Base-by-base conservation (phyloP, 37 sponge, comb jelly and placozoan species). In the Sycon ciliatum region DNA sequence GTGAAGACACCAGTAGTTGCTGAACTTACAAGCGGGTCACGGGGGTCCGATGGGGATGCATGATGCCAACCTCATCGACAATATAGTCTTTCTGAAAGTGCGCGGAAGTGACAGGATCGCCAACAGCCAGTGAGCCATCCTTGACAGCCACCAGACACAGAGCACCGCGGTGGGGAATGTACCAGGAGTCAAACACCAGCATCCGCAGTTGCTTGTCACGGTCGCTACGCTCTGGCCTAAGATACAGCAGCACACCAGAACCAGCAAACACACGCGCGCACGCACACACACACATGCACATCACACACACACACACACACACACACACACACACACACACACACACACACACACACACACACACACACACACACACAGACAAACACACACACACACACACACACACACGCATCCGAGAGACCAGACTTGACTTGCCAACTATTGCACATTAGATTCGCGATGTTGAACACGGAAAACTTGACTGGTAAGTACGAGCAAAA, bases 141-240 rank as follows among this genome's bases (percentile, higher is more conserved):
- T 24, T 35, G 20, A 92, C 74, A 20, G 82, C 82, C 39, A 92
- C 53, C 32, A 85, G 73, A 77, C 89, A 88, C n/a, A 92, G 34
- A n/a, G 89, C 94, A 0, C 94, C 94, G 36, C 83, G 55, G 68
- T 85, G 85, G 1, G 60, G 76, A 18, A 89, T 84, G 62, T 71
- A 92, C 94, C 94, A 92, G 67, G 81, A 80, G 75, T 92, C 94
- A 72, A 92, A 79, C 63, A 92, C 76, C 26, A 89, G 73, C 52
- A 77, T 60, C 32, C 71, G 37, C 36, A 84, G 69, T 6, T 85
- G 86, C 11, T 3, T 35, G 20, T 68, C 67, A 6, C 53, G 57
- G 36, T 52, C 26, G 13, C 61, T 95, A 91, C 22, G 97, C 97
- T 38, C 92, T 91, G 26, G 87, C 68, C 81, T 78, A 30, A 9